Conservation (phyloP, 2,113 vertebrate genomes). For the Nettapus auritus region DNA sequence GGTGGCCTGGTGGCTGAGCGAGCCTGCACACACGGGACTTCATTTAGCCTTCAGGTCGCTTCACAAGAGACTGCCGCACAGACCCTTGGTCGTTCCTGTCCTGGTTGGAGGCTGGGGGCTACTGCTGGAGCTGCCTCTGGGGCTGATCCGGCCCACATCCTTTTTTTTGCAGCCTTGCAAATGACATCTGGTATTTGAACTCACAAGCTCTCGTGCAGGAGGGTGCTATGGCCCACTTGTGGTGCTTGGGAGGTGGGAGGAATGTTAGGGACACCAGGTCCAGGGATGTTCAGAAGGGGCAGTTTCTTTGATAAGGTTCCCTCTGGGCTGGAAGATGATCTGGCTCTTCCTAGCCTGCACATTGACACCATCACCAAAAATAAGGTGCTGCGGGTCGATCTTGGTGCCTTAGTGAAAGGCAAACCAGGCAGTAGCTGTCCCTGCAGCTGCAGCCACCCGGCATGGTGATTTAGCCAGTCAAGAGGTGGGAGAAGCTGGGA, state of each 20-base stretch:
- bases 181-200: neutral
- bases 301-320: no score
- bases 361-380: no score
- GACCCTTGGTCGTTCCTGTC: neutral
- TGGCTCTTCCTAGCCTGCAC: neutral
- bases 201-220: neutral
- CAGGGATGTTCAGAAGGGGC: neutral
- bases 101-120: neutral
- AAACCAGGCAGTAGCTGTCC: neutral
- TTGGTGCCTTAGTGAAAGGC: neutral
- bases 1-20: neutral
- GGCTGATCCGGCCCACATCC: no score
- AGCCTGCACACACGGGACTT: neutral
- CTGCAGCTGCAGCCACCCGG: neutral
- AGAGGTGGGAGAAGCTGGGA: no score
- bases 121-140: no score
- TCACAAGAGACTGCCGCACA: neutral
- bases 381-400: neutral
- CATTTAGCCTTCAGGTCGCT: fast-evolving
- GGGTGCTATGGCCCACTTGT: neutral
- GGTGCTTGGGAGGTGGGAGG: neutral
- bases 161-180: neutral
- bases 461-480: neutral
- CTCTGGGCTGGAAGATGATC: neutral
- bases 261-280: no score